Conservation (phyloP, 2,113 vertebrate species). For the Eretmochelys imbricata region DNA sequence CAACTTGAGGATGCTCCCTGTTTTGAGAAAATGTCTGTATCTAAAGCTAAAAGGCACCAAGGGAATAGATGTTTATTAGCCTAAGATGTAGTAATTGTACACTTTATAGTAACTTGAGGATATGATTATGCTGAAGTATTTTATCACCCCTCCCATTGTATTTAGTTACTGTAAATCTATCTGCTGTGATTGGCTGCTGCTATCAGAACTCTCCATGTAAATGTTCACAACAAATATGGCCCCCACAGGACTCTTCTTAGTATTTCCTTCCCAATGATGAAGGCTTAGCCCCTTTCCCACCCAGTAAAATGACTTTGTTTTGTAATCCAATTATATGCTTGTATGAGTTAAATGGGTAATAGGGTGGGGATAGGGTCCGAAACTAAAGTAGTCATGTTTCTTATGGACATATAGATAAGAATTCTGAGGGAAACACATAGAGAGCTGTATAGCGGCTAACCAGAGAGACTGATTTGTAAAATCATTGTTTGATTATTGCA, state of each 20-base stretch:
- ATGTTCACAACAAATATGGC: not conserved
- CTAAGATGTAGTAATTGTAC: not conserved
- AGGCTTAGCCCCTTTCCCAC: not conserved
- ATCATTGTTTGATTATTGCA: not conserved
- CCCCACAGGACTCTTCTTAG: not conserved
- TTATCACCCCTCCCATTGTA: not conserved
- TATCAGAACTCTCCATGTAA: not conserved
- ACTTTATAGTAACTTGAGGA: not conserved
- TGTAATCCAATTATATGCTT: not conserved
- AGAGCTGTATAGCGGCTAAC: not conserved
- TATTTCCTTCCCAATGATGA: not conserved
- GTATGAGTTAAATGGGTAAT: not conserved
- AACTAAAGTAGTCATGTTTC: not conserved
- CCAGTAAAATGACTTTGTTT: not conserved
- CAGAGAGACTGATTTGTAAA: not conserved
- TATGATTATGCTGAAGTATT: not conserved
- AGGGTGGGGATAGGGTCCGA: not conserved
- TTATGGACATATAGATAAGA: not conserved
- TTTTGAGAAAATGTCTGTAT: not conserved
- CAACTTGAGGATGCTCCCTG: not conserved
- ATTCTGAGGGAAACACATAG: not conserved
- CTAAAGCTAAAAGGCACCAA: not conserved
- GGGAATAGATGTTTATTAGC: not conserved
- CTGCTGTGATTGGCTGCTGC: not conserved
- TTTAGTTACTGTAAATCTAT: not conserved